Evolutionary conservation across 2,113 vertebrate genomes (phyloP).

Genomic region (Sinocyclocheilus maitianheensis): DNA sequence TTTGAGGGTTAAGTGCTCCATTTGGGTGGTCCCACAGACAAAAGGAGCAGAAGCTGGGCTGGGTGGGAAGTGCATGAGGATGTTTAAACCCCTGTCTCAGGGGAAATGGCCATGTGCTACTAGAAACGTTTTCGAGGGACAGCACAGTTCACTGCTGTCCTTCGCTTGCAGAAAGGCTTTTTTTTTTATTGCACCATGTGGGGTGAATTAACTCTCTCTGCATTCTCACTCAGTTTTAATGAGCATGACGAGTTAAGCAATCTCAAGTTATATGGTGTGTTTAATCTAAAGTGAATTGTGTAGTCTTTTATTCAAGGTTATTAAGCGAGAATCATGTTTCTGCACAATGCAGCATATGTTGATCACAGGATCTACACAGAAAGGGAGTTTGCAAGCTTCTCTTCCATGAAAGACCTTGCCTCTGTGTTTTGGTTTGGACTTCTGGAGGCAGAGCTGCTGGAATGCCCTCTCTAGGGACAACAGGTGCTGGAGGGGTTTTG

Average conservation of each 20-base stretch:
- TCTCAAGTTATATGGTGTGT: conserved; percentile 31
- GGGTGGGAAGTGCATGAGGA: conserved; percentile 48
- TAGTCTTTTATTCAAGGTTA: conserved; percentile 33
- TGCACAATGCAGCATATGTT: background rate
- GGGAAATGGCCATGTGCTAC: conserved; percentile 67
- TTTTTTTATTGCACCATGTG: conserved; percentile 18
- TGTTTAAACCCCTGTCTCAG: conserved; percentile 60
- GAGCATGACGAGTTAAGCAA: conserved; percentile 15
- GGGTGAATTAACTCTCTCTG: conserved; percentile 1
- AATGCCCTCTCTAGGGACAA: conserved; percentile 65
- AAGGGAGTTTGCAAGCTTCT: conserved; percentile 38
- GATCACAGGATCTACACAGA: conserved; percentile 26
- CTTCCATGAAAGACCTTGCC: conserved; percentile 39
- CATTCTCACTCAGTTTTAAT: conserved; percentile 10
- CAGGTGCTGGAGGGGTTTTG: conserved; percentile 72
- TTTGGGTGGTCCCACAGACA: conserved; percentile 73
- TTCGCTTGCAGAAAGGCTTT: conserved; percentile 2
- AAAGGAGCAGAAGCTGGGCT: conserved; percentile 63
- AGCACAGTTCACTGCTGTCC: conserved; percentile 29
- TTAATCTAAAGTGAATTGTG: conserved; percentile 25
- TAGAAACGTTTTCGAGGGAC: conserved; percentile 60
- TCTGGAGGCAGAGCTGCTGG: conserved; percentile 68
- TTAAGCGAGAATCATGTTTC: conserved; percentile 28
- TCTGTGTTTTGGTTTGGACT: conserved; percentile 56
- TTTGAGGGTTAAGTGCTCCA: conserved; percentile 53